Evolutionary conservation across 2,113 vertebrate species (phyloP), one percentile per base, ranked within the genome.

Genomic region (Neoarius graeffei): DNA sequence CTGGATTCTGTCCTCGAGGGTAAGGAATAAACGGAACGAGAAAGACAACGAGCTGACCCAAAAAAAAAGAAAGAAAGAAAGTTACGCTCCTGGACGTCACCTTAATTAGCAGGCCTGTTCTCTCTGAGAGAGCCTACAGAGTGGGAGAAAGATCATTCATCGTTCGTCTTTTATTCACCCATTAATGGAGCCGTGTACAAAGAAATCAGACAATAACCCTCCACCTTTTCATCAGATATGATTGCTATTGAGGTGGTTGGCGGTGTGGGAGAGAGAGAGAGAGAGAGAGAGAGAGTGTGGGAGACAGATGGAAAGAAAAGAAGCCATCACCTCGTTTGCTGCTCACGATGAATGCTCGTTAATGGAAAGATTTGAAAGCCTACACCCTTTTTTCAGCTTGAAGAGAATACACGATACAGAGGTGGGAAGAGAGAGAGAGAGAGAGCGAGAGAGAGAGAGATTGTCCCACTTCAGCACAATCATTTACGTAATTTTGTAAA

Each of bases 321-420:
- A 71, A 27, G 66, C 66, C 67, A 71, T 85, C 66, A 54, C 5
- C 48, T 84, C 50, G 15, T 71, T 84, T 20, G n/a, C 83, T 42
- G 80, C 56, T 60, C 66, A 20, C 0, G 52, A 71, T 73, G n/a
- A 84, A 73, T 30, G 66, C 19, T 20, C 2, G 0, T 85, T 85
- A 85, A 73, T 73, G 66, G 64, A 85, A 52, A 1, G n/a, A 71
- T 85, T 71, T 56, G 20, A 73, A 84, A 84, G 52, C 64, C 66
- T 71, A 82, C 80, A 23, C 48, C 48, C 83, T 35, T 84, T 57
- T 54, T 84, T 57, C 7, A 20, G 48, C 13, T 69, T 20, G 9
- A 60, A 69, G 27, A 57, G 27, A 56, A 35, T 73, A 71, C 10
- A 30, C 11, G 1, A 85, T 71, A 42, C n/a, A 35, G 66, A 57